A percentile compares a stretch with the other conserved stretches of the same genome.
These are phyloP conservation scores for Drosophila antonietae DNA, from an alignment of 2,888 invertebrate genomes.

Conservation along the genomic window DNA sequence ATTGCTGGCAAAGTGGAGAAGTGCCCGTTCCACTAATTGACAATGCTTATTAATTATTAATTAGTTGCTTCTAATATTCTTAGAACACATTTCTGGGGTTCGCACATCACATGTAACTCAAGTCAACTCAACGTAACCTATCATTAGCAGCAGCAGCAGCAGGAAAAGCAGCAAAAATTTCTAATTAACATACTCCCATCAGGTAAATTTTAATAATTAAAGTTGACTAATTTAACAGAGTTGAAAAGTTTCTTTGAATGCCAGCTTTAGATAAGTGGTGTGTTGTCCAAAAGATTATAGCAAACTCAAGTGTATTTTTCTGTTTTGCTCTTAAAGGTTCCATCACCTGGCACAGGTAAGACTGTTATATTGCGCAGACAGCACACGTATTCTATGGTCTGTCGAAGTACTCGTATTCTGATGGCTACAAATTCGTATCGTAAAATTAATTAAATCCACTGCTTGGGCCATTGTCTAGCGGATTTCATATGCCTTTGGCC, in stretches of 20 bases:
- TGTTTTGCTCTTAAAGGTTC: background rate
- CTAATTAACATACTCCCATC: constrained; percentile 39
- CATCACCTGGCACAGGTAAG: background rate
- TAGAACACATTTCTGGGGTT: constrained; percentile 13
- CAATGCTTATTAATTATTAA: constrained; percentile 76
- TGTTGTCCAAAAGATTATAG: background rate
- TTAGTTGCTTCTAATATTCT: constrained; percentile 56
- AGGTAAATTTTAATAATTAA: constrained; percentile 3
- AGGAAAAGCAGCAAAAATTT: background rate
- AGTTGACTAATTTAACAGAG: background rate
- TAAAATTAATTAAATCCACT: constrained; percentile 71
- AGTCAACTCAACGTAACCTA: background rate
- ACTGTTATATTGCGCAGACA: background rate
- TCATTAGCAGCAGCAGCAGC: constrained; percentile 14
- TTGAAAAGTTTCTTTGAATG: background rate
- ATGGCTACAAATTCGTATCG: constrained; percentile 43
- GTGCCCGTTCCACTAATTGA: constrained; percentile 60
- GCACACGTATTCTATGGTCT: constrained; percentile 3
- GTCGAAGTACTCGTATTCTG: constrained; percentile 18
- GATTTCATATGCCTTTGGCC: constrained; percentile 57
- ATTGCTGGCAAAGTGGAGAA: constrained; percentile 18
- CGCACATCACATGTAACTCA: constrained; percentile 15
- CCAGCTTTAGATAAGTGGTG: background rate
- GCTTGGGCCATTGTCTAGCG: constrained; percentile 23
- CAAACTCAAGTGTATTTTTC: background rate